phyloP scores from a whole-genome alignment of 2,113 vertebrate species.

The Ceratotherium simum region DNA sequence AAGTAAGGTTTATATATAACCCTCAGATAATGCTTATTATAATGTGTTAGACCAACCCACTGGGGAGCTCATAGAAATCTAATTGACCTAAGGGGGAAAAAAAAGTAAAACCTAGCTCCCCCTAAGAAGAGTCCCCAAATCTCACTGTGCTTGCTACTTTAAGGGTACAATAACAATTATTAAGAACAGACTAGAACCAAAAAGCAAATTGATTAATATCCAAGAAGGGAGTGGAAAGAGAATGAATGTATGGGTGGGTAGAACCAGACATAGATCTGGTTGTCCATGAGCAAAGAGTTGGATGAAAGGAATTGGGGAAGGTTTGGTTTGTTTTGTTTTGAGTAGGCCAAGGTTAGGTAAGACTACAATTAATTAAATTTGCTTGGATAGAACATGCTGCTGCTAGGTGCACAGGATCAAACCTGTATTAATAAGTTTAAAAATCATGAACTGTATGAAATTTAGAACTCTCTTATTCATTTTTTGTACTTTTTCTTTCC shows the following conservation, averaged over 20 bases:
- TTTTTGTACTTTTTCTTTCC: neutral
- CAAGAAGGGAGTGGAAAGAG: neutral
- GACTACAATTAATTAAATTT: neutral
- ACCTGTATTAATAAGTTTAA: neutral
- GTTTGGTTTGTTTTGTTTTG: neutral
- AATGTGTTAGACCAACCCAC: neutral
- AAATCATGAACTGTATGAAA: neutral
- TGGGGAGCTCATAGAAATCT: neutral
- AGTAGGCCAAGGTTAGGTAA: neutral
- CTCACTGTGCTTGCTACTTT: neutral
- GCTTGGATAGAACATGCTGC: neutral
- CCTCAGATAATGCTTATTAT: conserved; percentile 38
- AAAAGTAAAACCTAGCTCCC: neutral
- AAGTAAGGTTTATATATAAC: conserved; percentile 63
- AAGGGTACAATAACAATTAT: neutral
- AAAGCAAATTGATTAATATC: neutral
- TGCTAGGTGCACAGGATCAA: neutral
- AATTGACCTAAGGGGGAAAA: neutral
- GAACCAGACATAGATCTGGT: neutral
- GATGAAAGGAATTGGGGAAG: neutral
- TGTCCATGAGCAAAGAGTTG: neutral
- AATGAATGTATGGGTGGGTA: neutral
- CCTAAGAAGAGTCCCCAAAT: neutral
- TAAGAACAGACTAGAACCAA: neutral
- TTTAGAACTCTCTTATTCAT: neutral